Conservation (phyloP, 1,140 invertebrate species). For the Drosophila watanabei region DNA sequence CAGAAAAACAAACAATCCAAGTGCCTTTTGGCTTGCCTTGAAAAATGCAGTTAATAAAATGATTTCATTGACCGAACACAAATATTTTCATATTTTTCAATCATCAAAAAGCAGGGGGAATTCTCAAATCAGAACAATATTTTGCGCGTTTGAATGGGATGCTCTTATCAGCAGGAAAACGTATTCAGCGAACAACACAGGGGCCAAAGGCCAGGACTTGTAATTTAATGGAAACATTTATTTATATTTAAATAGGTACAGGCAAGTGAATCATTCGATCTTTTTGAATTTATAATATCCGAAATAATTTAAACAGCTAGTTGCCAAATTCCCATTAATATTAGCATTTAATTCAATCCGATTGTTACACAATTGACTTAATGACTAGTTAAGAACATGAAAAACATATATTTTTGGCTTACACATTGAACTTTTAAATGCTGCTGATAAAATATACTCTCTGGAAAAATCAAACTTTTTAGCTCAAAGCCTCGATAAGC, state of each 20-base stretch:
- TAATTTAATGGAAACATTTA: conserved; percentile 29
- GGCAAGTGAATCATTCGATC: background rate
- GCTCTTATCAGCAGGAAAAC: conserved; percentile 37
- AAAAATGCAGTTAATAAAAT: conserved; percentile 38
- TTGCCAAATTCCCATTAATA: background rate
- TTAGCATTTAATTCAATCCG: conserved; percentile 1
- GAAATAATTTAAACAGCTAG: background rate
- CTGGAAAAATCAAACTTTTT: background rate
- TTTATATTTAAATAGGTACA: background rate
- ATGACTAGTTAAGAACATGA: conserved; percentile 24
- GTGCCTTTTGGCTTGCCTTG: background rate
- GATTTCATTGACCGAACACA: conserved; percentile 40
- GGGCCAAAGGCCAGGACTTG: conserved; percentile 13
- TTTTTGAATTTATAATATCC: background rate
- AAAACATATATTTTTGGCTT: conserved; percentile 42
- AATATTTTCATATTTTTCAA: conserved; percentile 50
- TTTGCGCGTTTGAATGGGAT: conserved; percentile 24
- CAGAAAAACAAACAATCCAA: conserved; percentile 6
- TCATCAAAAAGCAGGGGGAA: conserved; percentile 15
- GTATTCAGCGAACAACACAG: conserved; percentile 3
- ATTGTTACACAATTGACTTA: conserved; percentile 18
- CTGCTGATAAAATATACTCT: conserved; percentile 14
- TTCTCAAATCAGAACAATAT: conserved; percentile 41
- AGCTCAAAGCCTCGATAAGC: conserved; percentile 14
- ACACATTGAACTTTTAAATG: conserved; percentile 36